These are phyloP conservation scores for Drosophila ochracea DNA, from an alignment of 2,888 invertebrate genomes.

Conservation along the genomic window DNA sequence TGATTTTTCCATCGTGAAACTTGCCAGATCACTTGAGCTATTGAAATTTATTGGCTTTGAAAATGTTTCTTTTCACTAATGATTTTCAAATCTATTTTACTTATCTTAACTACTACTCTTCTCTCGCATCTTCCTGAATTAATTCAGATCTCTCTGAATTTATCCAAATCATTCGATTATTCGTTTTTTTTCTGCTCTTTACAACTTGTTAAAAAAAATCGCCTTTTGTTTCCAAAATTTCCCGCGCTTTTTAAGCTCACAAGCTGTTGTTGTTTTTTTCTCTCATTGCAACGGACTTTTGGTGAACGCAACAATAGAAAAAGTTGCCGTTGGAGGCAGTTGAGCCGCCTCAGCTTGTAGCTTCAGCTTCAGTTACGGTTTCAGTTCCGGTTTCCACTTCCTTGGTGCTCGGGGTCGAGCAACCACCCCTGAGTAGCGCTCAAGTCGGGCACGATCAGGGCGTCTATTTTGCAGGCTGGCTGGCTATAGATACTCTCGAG, in stretches of 20 bases:
- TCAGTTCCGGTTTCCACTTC: conserved; percentile 61
- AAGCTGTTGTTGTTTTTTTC: conserved; percentile 17
- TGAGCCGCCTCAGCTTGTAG: not conserved
- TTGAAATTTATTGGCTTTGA: not conserved
- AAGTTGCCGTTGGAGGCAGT: conserved; percentile 17
- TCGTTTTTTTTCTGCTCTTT: not conserved
- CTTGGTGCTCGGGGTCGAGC: conserved; percentile 52
- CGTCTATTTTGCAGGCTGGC: conserved; percentile 35
- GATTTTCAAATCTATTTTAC: not conserved
- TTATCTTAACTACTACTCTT: too few relatives aligned
- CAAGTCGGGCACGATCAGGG: conserved; percentile 26
- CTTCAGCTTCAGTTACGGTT: conserved; percentile 6
- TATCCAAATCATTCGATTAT: not conserved
- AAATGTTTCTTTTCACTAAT: not conserved
- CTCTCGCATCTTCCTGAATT: not conserved
- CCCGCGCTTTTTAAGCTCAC: conserved; percentile 41
- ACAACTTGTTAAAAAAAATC: not conserved
- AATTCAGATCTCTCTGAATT: not conserved
- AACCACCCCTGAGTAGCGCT: conserved; percentile 39
- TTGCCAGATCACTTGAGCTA: not conserved
- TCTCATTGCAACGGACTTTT: conserved; percentile 40
- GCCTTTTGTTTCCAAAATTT: conserved; percentile 31
- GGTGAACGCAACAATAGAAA: conserved; percentile 44
- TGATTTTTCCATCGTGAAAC: not conserved
- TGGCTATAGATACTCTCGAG: conserved; percentile 8